A percentile compares a stretch with the other conserved stretches of the same genome.
Evolutionary conservation across 2,113 vertebrate species (phyloP).

Genomic region (Gadus macrocephalus): DNA sequence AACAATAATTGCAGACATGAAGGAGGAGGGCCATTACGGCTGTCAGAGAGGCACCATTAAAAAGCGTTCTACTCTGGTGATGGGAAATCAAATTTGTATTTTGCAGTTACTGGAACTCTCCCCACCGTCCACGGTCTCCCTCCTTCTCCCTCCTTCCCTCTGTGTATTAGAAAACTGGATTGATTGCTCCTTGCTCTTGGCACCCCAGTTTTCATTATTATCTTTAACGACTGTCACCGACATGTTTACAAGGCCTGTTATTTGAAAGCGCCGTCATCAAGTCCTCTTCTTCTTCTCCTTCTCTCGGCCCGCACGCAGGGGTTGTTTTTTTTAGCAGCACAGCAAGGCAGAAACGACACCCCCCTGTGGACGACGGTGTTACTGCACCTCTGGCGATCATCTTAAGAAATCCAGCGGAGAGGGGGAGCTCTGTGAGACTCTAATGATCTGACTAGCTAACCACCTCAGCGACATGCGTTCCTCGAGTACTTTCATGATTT

Average conservation of each 20-base stretch:
- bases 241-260: constrained; percentile 58
- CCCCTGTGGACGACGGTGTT: constrained; percentile 52
- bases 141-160: background rate
- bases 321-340: background rate
- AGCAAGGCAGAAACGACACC: constrained; percentile 55
- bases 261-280: constrained; percentile 44
- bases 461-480: too few relatives aligned
- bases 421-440: too few relatives aligned
- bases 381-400: constrained; percentile 6
- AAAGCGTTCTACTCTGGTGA: too few relatives aligned
- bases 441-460: too few relatives aligned
- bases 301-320: constrained; percentile 1
- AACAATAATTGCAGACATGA: too few relatives aligned
- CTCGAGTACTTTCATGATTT: too few relatives aligned
- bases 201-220: constrained; percentile 41
- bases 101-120: too few relatives aligned
- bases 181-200: constrained; percentile 28
- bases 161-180: constrained; percentile 36
- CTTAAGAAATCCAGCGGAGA: background rate
- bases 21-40: too few relatives aligned
- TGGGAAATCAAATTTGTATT: too few relatives aligned
- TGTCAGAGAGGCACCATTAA: too few relatives aligned
- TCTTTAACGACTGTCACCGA: constrained; percentile 50
- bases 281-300: constrained; percentile 22
- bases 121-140: too few relatives aligned